phyloP scores from a whole-genome alignment of 1,140 invertebrate species.

The Episyrphus balteatus region DNA sequence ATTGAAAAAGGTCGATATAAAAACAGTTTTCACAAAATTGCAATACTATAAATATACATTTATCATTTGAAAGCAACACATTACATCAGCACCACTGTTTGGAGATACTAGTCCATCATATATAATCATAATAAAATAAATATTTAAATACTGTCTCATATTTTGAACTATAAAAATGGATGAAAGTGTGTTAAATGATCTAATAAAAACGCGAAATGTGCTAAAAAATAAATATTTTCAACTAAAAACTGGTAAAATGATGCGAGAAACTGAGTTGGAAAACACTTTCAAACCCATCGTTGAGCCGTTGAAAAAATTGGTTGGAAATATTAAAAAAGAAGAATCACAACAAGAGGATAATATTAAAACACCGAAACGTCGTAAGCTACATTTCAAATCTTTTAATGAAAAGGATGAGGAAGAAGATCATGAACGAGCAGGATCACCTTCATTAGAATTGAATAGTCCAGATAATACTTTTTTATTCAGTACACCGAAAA shows the following conservation, averaged over 20 bases:
- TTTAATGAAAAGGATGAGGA: neutral
- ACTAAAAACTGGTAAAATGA: no score
- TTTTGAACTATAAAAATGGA: no score
- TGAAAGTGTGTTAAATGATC: no score
- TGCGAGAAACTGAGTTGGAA: neutral
- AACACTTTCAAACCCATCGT: slow-evolving; percentile 8
- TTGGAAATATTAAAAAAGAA: slow-evolving; percentile 1
- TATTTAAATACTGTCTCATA: no score
- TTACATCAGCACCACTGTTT: no score
- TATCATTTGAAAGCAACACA: no score
- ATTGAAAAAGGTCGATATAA: slow-evolving; percentile 22
- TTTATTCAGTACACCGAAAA: neutral
- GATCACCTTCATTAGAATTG: neutral
- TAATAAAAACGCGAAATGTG: no score
- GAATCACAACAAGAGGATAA: neutral
- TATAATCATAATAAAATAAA: no score
- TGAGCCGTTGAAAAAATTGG: no score
- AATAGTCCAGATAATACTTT: neutral
- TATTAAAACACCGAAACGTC: neutral
- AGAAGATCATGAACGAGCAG: neutral
- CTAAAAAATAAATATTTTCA: no score
- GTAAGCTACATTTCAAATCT: neutral
- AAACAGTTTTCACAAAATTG: slow-evolving; percentile 13
- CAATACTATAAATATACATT: no score
- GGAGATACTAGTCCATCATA: no score